Base-by-base conservation (phyloP, 2,888 invertebrate genomes). In the Macrophya annulata region DNA sequence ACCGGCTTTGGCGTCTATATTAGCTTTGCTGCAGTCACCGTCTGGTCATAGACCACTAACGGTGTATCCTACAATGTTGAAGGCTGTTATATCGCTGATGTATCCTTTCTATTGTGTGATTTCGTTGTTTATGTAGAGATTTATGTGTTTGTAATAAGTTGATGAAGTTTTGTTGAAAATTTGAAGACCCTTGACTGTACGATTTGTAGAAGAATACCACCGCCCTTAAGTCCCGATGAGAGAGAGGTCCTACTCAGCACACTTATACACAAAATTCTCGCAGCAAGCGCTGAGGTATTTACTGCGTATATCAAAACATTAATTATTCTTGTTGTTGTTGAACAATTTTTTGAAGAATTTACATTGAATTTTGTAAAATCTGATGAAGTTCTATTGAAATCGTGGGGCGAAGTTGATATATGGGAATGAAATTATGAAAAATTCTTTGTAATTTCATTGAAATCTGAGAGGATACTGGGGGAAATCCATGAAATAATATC, bases 261-360 rank as follows among this genome's bases (percentile, higher is more conserved):
- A 0, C 86, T 91, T n/a, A 86, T 92, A 84, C 92, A 93, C 74
- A 93, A 92, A 89, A 90, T 91, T 4, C 91, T 92, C 65, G 89
- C 90, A 17, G 90, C 92, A 15, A 91, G 91, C 87, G 85, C 88
- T 3, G 92, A 93, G 88, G 90, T 91, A 88, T 43, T 43, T 6
- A 21, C n/a, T 25, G 43, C 8, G 37, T 45, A 12, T 5, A 40
- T 72, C 37, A 21, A 21, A 5, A 0, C 1, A 37, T 68, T 45
- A 8, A 62, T 21, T 45, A 31, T 81, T 6, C 62, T 81, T 1
- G 77, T 48, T 62, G 21, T 62, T 21, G 4, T 62, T 10, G 62
- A 10, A 6, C 2, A 21, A 62, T 62, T 62, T 9, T 25, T 25
- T 62, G 1, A 62, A 1, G 25, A 55, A 55, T 55, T 55, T 4